These are phyloP conservation scores for Drosophila mimica DNA, from an alignment of 2,888 invertebrate genomes.

Conservation along the genomic window DNA sequence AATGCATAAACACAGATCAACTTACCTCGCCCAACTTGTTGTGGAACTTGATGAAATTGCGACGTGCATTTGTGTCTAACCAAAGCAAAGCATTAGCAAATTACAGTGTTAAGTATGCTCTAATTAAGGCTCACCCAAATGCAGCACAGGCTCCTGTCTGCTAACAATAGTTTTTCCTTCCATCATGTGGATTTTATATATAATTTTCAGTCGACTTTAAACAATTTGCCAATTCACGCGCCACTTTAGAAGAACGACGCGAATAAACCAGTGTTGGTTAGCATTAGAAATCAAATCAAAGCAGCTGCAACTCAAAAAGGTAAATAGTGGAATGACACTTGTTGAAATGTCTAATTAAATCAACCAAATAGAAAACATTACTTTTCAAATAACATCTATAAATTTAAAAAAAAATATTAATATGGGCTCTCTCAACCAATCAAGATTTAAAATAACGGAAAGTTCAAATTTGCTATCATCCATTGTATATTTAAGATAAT, in stretches of 20 bases:
- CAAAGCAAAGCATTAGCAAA: not conserved
- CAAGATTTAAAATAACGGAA: not conserved
- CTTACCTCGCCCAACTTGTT: constrained; percentile 81
- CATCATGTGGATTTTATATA: constrained; percentile 50
- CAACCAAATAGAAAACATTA: not conserved
- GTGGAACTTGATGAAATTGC: constrained; percentile 82
- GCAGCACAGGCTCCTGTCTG: constrained; percentile 76
- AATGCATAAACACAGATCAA: constrained; percentile 1
- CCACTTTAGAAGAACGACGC: constrained; percentile 54
- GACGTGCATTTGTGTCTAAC: constrained; percentile 81
- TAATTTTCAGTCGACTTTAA: constrained; percentile 31
- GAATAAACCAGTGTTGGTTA: constrained; percentile 36
- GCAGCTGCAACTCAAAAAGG: constrained; percentile 30
- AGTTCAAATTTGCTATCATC: not conserved
- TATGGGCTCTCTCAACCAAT: not conserved
- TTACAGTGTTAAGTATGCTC: rapidly evolving
- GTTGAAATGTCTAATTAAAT: not conserved
- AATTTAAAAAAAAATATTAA: not conserved
- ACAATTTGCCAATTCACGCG: constrained; percentile 55
- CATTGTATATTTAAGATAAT: not conserved
- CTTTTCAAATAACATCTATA: not conserved
- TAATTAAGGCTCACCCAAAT: constrained; percentile 62
- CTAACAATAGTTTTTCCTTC: constrained; percentile 75
- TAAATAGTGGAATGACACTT: constrained; percentile 24
- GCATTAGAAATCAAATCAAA: not conserved